Evolutionary conservation across 2,888 invertebrate genomes (phyloP).

Genomic region (Andrena flavipes): DNA sequence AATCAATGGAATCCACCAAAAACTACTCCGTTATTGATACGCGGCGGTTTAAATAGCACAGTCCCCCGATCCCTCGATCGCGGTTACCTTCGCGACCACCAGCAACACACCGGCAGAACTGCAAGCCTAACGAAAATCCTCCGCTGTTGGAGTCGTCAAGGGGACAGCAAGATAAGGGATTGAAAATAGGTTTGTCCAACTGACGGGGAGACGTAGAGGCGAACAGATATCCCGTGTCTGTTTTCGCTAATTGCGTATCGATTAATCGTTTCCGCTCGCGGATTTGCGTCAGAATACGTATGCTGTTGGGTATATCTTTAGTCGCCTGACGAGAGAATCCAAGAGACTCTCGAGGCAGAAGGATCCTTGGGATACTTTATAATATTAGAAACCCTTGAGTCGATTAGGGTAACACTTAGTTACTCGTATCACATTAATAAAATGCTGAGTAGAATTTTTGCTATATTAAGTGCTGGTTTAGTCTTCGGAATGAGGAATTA

Average conservation of each 20-base stretch:
- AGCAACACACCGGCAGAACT: background rate
- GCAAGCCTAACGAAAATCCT: background rate
- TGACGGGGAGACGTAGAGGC: background rate
- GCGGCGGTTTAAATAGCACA: slow-evolving; percentile 79
- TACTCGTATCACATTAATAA: no score
- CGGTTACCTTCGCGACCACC: slow-evolving; percentile 19
- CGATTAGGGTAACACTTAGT: no score
- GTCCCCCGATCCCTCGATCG: slow-evolving; percentile 56
- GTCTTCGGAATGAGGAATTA: no score
- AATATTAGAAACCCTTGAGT: no score
- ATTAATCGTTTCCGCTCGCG: background rate
- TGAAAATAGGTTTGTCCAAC: background rate
- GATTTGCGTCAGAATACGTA: slow-evolving; percentile 23
- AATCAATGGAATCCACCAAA: slow-evolving; percentile 82
- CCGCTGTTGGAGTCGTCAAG: background rate
- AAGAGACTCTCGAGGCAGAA: no score
- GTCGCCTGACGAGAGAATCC: background rate
- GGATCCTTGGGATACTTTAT: no score
- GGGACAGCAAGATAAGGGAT: background rate
- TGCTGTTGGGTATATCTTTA: background rate
- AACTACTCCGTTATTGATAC: slow-evolving; percentile 82
- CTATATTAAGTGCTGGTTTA: no score
- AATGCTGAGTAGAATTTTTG: no score
- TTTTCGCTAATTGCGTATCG: background rate
- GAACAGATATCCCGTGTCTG: background rate